Conservation (phyloP, 2,888 invertebrate species). For the Acleris cristana region DNA sequence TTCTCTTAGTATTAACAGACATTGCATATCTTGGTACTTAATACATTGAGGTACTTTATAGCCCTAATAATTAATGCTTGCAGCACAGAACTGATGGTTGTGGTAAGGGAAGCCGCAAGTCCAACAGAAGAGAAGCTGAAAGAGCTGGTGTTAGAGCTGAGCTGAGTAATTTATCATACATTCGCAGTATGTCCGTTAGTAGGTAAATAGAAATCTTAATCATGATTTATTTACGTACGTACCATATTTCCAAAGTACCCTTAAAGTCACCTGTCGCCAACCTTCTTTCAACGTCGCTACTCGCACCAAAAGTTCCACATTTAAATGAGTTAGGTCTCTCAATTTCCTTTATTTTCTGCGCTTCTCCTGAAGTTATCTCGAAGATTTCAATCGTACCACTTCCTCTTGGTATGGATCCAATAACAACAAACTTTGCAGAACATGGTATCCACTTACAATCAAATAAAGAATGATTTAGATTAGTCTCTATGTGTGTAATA, state of each 20-base stretch:
- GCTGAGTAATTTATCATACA: no score
- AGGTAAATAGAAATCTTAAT: background rate
- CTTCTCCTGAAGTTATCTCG: slow-evolving; percentile 89
- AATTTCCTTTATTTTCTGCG: slow-evolving; percentile 87
- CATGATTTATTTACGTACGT: slow-evolving; percentile 70
- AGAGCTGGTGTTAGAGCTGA: no score
- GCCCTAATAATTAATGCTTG: background rate
- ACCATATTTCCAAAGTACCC: slow-evolving; percentile 93
- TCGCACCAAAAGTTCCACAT: slow-evolving; percentile 97
- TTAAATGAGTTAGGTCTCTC: slow-evolving; percentile 94
- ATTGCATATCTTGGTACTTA: background rate
- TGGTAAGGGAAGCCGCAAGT: no score
- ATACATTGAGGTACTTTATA: background rate
- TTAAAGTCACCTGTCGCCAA: slow-evolving; percentile 96
- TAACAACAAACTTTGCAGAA: slow-evolving; percentile 95
- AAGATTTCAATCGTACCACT: slow-evolving; percentile 93
- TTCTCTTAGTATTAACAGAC: background rate
- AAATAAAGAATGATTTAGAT: slow-evolving; percentile 92
- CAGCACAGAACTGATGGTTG: no score
- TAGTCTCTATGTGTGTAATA: slow-evolving; percentile 93
- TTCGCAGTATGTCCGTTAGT: background rate
- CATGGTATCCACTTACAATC: slow-evolving; percentile 98
- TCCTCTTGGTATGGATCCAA: slow-evolving; percentile 93
- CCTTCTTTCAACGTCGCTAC: slow-evolving; percentile 90
- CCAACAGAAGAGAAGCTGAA: no score